Evolutionary conservation across 2,797 vertebrate genomes (phyloP).

Genomic region (Euphonia xanthogaster): DNA sequence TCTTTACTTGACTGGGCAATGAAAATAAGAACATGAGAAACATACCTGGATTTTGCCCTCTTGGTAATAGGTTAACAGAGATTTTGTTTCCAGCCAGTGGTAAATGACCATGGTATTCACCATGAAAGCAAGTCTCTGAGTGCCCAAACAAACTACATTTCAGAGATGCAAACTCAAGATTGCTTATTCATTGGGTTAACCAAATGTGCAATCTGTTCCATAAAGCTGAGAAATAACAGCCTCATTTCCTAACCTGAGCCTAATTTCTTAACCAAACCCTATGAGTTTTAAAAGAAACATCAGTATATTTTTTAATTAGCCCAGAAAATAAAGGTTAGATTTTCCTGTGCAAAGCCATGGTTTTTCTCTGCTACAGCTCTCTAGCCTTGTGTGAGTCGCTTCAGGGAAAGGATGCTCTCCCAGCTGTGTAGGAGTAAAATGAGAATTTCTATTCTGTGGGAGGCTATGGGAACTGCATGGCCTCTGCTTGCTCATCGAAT

Average conservation of each 20-base stretch:
- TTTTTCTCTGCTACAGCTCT: background rate
- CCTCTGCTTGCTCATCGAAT: background rate
- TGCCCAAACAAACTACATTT: background rate
- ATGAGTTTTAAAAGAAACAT: background rate
- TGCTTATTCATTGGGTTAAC: background rate
- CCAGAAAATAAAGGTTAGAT: background rate
- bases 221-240: background rate
- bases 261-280: background rate
- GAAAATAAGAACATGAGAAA: background rate
- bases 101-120: background rate
- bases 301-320: background rate
- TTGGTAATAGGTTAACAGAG: background rate
- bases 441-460: background rate
- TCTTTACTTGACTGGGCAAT: background rate
- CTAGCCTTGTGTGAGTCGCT: background rate
- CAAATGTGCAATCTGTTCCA: background rate
- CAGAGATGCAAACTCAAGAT: background rate
- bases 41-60: background rate
- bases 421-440: background rate
- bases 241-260: background rate
- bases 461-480: background rate
- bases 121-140: background rate
- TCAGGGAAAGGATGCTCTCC: background rate
- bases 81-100: background rate
- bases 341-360: background rate